Evolutionary conservation across 2,113 vertebrate species (phyloP), one percentile per base, ranked within the genome.

Genomic region (Gasterosteus aculeatus): DNA sequence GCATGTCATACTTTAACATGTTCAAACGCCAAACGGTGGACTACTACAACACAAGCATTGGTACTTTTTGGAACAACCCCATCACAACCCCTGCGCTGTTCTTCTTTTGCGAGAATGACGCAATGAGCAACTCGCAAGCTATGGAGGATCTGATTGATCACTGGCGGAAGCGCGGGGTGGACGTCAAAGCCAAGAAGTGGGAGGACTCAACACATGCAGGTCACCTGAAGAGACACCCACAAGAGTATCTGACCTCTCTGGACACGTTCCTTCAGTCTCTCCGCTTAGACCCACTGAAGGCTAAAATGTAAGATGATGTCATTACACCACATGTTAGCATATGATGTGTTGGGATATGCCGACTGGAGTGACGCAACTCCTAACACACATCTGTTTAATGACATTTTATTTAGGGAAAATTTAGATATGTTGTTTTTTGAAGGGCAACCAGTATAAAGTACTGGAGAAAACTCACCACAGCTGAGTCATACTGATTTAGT

Each of bases 31-130:
- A 94, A 29, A 93, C 93, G 0, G 63, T 89, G 8, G 63, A 67
- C n/a, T 87, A 91, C 84, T 95, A 91, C 38, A 75, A 93, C 14
- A 3, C 0, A 0, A 5, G 29, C 0, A 69, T 91, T 11, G 73
- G 78, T 0, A 22, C 26, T 0, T 94, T 94, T 87, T 69, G 71
- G 83, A 92, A 88, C 63, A 89, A 7, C 1, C 90, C 88, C 0
- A 0, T 88, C 46, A 85, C 41, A 0, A 82, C 88, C 0, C 93
- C 90, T 0, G 84, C 79, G 0, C 88, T 95, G n/a, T 85, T 95
- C 72, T 95, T 92, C 88, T 93, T 71, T 62, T 91, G 91, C 26
- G 81, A 88, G n/a, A 91, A 94, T 0, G 94, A 95, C 26, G 10
- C 47, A 0, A 16, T 95, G 83, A 91, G 92, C 0, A 66, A 93